Base-by-base conservation (phyloP, 2,797 vertebrate genomes). In the Limosa lapponica region DNA sequence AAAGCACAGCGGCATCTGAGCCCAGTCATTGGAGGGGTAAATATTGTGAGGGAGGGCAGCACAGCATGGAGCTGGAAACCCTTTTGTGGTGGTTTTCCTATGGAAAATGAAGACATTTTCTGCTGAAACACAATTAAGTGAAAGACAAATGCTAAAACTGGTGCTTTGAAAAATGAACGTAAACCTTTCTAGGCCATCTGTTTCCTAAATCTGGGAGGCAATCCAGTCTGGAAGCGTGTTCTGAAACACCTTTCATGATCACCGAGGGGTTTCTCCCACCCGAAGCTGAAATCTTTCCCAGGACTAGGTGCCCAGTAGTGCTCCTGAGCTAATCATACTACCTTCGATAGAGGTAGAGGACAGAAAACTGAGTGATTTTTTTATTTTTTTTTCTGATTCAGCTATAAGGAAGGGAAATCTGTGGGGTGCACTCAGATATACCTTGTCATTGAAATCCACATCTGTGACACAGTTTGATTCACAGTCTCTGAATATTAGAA, bases 401-500 rank as follows among this genome's bases (percentile, higher is more conserved):
- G 34, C 49, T 66, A 6, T 44, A 83, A 85, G 83, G 81, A 90
- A 89, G 34, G 67, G 39, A 71, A 87, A 89, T 74, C 94, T 69
- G 81, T 72, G 69, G 88, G 93, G 72, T 93, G 83, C 88, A 62
- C 74, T 90, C 67, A 78, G 78, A 85, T 48, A 62, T 54, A 65
- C n/a, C 49, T 92, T 89, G 81, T 84, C 67, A 83, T 61, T 95
- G 95, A 95, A 95, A 80, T 77, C 82, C 78, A 90, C 95, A 95
- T 92, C 91, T 95, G 90, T 78, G 88, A 89, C 92, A 90, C 93
- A 90, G 93, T 96, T 94, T 95, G 92, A 93, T 89, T 89, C 93
- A 92, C 59, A 77, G 83, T 70, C 6, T 0, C 77, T 77, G 80
- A 75, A 77, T 92, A 87, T 94, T 58, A 96, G 90, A 95, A 94